phyloP scores from a whole-genome alignment of 1,140 invertebrate genomes.

The Macrobrachium nipponense region DNA sequence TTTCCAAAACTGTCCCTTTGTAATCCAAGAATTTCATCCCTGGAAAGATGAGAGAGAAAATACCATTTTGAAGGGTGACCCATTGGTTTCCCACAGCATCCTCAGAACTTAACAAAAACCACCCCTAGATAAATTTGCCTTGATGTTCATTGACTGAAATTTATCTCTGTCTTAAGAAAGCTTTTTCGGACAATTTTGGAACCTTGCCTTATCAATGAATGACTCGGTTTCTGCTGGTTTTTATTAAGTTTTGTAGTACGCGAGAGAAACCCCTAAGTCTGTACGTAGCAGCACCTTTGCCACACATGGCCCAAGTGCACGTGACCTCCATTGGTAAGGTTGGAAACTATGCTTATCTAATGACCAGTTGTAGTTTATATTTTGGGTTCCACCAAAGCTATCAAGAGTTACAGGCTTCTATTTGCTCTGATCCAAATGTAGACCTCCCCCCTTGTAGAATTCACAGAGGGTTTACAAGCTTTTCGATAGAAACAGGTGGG shows the following conservation, averaged over 20 bases:
- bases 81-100: constrained; percentile 56
- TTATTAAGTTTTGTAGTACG: constrained; percentile 58
- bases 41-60: constrained; percentile 61
- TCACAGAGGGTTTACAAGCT: constrained; percentile 40
- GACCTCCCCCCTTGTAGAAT: constrained; percentile 40
- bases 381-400: constrained; percentile 51
- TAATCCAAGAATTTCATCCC: constrained; percentile 56
- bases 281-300: constrained; percentile 60
- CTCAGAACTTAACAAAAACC: constrained; percentile 60
- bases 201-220: constrained; percentile 32
- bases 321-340: constrained; percentile 53
- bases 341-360: constrained; percentile 55
- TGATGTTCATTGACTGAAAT: no score
- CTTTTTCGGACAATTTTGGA: constrained; percentile 52
- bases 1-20: constrained; percentile 60
- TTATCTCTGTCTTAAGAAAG: constrained; percentile 1
- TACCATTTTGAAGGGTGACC: constrained; percentile 59
- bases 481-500: constrained; percentile 29
- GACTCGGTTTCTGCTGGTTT: constrained; percentile 47
- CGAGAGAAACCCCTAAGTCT: constrained; percentile 46
- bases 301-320: constrained; percentile 60
- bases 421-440: constrained; percentile 60
- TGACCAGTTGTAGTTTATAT: constrained; percentile 39
- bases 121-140: not conserved
- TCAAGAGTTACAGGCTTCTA: constrained; percentile 47